Conservation (phyloP, 2,888 invertebrate species). For the Latrodectus elegans region DNA sequence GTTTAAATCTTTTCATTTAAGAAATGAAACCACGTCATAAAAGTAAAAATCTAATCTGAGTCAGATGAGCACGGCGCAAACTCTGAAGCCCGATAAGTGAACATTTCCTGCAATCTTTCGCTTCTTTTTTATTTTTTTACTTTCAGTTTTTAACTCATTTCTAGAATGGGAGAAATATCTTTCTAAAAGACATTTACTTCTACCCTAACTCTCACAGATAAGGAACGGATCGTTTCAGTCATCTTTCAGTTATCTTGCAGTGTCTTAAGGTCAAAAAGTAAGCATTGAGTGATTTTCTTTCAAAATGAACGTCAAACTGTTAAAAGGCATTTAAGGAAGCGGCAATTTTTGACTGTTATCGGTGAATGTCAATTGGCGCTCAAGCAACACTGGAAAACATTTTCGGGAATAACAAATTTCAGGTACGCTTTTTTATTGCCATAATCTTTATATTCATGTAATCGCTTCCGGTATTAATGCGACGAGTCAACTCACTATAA, state of each 20-base stretch:
- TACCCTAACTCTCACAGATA: background rate
- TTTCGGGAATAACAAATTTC: too few species aligned
- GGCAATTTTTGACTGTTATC: too few species aligned
- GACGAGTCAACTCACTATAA: too few species aligned
- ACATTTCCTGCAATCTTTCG: slow-evolving; percentile 20
- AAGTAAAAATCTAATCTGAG: slow-evolving; percentile 11
- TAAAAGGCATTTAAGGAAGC: too few species aligned
- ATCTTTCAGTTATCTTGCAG: background rate
- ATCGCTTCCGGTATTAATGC: too few species aligned
- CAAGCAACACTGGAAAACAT: too few species aligned
- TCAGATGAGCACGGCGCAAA: slow-evolving; percentile 5
- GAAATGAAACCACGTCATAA: background rate
- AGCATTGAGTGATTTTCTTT: background rate
- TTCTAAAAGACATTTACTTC: background rate
- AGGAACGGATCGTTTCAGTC: background rate
- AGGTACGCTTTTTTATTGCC: too few species aligned
- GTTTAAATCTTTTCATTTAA: background rate
- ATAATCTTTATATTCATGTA: too few species aligned
- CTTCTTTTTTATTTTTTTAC: background rate
- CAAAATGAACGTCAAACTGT: background rate
- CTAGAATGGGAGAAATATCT: slow-evolving; percentile 1
- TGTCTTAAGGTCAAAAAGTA: background rate
- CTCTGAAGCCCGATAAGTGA: slow-evolving; percentile 52
- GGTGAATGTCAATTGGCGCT: too few species aligned
- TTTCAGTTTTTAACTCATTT: background rate